These are phyloP conservation scores for Synergus umbraculus DNA, from an alignment of 2,888 invertebrate species.

Conservation along the genomic window DNA sequence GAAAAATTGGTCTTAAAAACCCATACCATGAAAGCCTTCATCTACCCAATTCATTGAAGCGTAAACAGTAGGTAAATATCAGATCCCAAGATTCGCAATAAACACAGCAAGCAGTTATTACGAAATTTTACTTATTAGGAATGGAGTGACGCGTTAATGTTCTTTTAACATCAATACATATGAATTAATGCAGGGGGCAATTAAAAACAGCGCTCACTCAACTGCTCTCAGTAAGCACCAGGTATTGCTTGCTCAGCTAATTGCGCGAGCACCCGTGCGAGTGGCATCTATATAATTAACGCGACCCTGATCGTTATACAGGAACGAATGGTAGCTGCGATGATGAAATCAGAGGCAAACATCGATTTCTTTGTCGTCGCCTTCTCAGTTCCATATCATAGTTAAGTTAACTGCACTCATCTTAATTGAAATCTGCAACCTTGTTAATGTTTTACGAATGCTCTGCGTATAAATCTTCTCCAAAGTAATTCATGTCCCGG, in stretches of 20 bases:
- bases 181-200: constrained; percentile 43
- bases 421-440: neutral
- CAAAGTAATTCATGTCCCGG: constrained; percentile 28
- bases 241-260: constrained; percentile 45
- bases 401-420: neutral
- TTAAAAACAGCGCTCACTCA: constrained; percentile 44
- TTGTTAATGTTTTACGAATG: neutral
- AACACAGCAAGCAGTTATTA: neutral
- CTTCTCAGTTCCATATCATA: constrained; percentile 7
- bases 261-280: constrained; percentile 44
- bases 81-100: neutral
- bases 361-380: constrained; percentile 28
- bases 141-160: constrained; percentile 19
- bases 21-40: neutral
- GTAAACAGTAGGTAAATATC: constrained; percentile 4
- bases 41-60: constrained; percentile 2
- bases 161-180: constrained; percentile 35
- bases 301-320: constrained; percentile 37
- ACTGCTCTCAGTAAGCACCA: constrained; percentile 43
- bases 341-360: constrained; percentile 30
- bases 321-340: constrained; percentile 20
- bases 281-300: constrained; percentile 40
- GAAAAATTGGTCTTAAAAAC: neutral
- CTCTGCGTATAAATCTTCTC: neutral
- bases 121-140: constrained; percentile 31